Conservation (phyloP, 2,888 invertebrate genomes). For the Tigriopus californicus region DNA sequence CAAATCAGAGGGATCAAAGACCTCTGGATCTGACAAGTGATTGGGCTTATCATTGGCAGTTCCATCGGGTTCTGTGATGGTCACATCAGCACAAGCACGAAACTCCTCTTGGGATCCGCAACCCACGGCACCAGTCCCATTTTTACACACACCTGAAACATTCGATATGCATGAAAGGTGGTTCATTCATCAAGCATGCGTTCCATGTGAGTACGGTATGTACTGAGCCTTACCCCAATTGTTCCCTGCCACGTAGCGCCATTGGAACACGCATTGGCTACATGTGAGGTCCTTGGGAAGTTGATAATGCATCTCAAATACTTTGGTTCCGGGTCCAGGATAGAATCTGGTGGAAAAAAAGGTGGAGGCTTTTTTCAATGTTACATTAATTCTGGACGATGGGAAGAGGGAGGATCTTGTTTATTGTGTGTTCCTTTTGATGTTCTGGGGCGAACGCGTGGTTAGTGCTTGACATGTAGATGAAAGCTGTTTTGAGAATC, state of each 20-base stretch:
- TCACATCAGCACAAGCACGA: slow-evolving; percentile 25
- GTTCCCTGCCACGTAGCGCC: slow-evolving; percentile 67
- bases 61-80: slow-evolving; percentile 21
- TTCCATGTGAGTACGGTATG: too few species aligned
- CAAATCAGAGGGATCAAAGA: neutral
- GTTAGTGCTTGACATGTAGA: too few species aligned
- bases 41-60: slow-evolving; percentile 18
- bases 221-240: slow-evolving; percentile 63
- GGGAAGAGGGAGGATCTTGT: too few species aligned
- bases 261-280: slow-evolving; percentile 63
- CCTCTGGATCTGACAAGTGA: neutral
- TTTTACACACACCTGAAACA: slow-evolving; percentile 17
- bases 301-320: slow-evolving; percentile 53
- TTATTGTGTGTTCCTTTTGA: neutral
- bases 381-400: neutral
- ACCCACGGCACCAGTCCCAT: slow-evolving; percentile 47
- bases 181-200: too few species aligned
- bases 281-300: slow-evolving; percentile 48
- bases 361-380: too few species aligned
- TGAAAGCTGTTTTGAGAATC: too few species aligned
- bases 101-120: slow-evolving; percentile 70
- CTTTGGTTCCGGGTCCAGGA: slow-evolving; percentile 43
- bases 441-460: neutral
- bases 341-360: slow-evolving; percentile 21
- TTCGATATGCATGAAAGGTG: too few species aligned